Base-by-base conservation (phyloP, 2,888 invertebrate genomes). In the Saturnia pavonia region DNA sequence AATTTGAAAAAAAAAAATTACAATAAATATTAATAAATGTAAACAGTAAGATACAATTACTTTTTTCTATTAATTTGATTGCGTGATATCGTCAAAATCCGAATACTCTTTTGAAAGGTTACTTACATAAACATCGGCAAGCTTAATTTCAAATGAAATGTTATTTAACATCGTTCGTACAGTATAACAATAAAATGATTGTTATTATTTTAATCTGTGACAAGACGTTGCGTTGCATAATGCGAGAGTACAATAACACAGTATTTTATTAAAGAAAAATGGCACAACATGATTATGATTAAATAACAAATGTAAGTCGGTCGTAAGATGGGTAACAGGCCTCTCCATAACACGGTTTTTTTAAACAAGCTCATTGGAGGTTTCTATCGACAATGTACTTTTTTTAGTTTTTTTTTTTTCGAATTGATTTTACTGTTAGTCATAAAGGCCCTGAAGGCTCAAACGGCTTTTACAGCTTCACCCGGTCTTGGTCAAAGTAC, bases 281-380 rank as follows among this genome's bases (percentile, higher is more conserved):
- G 69, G 69, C 69, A 54, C 48, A 70, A 71, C 69, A 71, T 75
- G 70, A 69, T 63, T 71, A 69, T 63, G 72, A 76, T 76, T 77
- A 73, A 72, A 76, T 74, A 77, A 75, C 75, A 72, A 74, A 73
- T 70, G n/a, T n/a, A n/a, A n/a, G n/a, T n/a, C n/a, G 72, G 72
- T 71, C 57, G 57, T 22, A 54, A 54, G 54, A 22, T 22, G 4
- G 67, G 57, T 25, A 27, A 25, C 57, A 27, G 25, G 25, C 12
- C 57, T 57, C 57, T 57, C 12, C 57, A 14, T 57, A 57, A 57
- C 12, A 57, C 9, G 1, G 11, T 11, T 57, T 27, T 25, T 25
- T 1, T 25, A 19, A 27, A 57, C 8, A n/a, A n/a, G n/a, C 0
- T 27, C 25, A 57, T 57, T 27, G 4, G 57, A 22, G 54, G n/a